Evolutionary conservation across 2,888 invertebrate species (phyloP).

Genomic region (Aphidoletes aphidimyza): DNA sequence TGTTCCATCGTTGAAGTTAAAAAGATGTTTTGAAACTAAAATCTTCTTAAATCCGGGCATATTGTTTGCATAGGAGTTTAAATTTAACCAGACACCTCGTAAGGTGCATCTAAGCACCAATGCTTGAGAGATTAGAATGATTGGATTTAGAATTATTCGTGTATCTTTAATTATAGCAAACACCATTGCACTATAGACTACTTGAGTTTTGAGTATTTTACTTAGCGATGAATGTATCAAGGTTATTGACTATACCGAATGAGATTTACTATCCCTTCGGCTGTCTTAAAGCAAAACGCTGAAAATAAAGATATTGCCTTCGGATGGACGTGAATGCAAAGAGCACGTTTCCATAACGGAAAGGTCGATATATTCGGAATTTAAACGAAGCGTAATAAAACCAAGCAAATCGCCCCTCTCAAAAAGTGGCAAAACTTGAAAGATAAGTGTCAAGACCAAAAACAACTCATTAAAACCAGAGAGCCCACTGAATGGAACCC

Average conservation of each 20-base stretch:
- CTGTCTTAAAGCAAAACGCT: not conserved
- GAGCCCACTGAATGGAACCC: constrained; percentile 9
- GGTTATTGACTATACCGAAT: not conserved
- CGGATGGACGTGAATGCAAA: not conserved
- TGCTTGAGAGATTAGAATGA: no score
- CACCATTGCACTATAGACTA: not conserved
- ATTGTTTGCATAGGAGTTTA: not conserved
- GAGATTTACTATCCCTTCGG: no score
- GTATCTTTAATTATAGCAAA: not conserved
- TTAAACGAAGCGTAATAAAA: not conserved
- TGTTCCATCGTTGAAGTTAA: not conserved
- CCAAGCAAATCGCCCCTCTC: not conserved
- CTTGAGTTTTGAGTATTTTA: not conserved
- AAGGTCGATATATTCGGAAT: constrained; percentile 36
- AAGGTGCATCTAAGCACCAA: not conserved
- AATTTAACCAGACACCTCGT: not conserved
- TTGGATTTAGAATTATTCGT: not conserved
- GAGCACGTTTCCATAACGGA: constrained; percentile 34
- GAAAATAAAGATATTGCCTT: not conserved
- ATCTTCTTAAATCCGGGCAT: not conserved
- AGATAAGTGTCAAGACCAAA: constrained; percentile 42
- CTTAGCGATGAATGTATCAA: not conserved
- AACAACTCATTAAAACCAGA: not conserved
- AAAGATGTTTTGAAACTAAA: not conserved
- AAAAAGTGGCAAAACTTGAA: not conserved